Percentiles rank a stretch among this genome's conserved stretches.
These are phyloP conservation scores for Amazona finschi DNA, from an alignment of 2,797 vertebrate genomes.

Conservation along the genomic window DNA sequence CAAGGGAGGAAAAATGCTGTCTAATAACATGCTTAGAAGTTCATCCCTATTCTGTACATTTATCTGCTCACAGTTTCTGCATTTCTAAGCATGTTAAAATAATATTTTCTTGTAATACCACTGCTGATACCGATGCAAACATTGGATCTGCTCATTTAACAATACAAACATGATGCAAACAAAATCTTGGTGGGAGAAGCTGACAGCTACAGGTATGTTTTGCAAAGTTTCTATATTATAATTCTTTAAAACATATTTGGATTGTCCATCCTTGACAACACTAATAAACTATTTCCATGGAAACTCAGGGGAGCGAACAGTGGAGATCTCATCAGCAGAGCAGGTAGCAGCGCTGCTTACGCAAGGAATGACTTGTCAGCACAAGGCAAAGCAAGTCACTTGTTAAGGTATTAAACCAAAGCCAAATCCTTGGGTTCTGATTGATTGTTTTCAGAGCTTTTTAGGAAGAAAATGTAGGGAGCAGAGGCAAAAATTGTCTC, in stretches of 20 bases:
- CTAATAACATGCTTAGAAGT: neutral
- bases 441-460: neutral
- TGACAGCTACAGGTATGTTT: constrained; percentile 14
- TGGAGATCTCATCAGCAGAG: neutral
- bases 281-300: constrained; percentile 70
- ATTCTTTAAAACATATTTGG: constrained; percentile 23
- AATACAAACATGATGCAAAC: neutral
- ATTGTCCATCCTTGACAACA: constrained; percentile 39
- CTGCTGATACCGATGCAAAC: neutral
- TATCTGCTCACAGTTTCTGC: neutral
- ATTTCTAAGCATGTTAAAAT: neutral
- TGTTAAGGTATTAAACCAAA: neutral
- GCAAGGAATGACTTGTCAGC: constrained; percentile 12
- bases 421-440: neutral
- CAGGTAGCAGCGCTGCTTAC: neutral
- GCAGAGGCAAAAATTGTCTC: neutral
- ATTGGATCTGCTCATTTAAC: neutral
- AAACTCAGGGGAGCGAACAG: constrained; percentile 33
- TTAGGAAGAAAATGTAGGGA: neutral
- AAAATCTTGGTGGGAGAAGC: neutral
- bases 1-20: neutral
- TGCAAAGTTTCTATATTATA: constrained; percentile 43
- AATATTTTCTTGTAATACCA: neutral
- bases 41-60: neutral
- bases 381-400: neutral